Percentiles rank a stretch among this genome's conserved stretches.
phyloP scores from a whole-genome alignment of 2,113 vertebrate genomes.

The Sinocyclocheilus grahami region DNA sequence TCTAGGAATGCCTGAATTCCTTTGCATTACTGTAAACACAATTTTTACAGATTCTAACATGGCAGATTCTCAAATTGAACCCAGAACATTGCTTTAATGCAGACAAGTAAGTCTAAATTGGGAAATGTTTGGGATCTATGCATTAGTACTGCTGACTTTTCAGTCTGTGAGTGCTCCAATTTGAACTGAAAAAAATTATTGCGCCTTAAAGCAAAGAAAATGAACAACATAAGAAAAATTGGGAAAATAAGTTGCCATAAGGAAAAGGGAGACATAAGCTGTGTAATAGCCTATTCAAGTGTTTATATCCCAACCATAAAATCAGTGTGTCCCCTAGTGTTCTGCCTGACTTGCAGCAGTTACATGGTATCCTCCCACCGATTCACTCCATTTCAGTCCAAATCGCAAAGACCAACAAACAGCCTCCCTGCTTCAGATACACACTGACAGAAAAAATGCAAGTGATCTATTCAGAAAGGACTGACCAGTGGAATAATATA shows the following conservation, averaged over 20 bases:
- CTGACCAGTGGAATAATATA: neutral
- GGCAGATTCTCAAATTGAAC: neutral
- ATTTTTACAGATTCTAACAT: neutral
- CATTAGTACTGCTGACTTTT: neutral
- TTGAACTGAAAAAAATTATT: neutral
- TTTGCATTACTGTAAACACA: neutral
- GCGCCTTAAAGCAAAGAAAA: neutral
- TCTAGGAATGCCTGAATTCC: neutral
- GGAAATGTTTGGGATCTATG: neutral
- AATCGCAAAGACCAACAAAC: slow-evolving; percentile 55
- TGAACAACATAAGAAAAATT: neutral
- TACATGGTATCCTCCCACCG: slow-evolving; percentile 32
- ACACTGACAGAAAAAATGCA: slow-evolving; percentile 30
- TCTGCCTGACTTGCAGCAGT: slow-evolving; percentile 41
- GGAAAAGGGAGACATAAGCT: slow-evolving; percentile 3
- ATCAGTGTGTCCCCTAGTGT: slow-evolving; percentile 5
- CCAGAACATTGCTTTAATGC: neutral
- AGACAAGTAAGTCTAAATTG: neutral
- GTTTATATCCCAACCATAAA: slow-evolving; percentile 31
- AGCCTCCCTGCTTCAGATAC: slow-evolving; percentile 40
- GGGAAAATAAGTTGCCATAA: neutral
- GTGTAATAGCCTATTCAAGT: slow-evolving; percentile 25
- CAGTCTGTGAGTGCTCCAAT: neutral
- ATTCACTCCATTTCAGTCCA: slow-evolving; percentile 52
- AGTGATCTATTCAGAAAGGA: neutral